Conservation (phyloP, 2,113 vertebrate species). For the Rhinichthys klamathensis region DNA sequence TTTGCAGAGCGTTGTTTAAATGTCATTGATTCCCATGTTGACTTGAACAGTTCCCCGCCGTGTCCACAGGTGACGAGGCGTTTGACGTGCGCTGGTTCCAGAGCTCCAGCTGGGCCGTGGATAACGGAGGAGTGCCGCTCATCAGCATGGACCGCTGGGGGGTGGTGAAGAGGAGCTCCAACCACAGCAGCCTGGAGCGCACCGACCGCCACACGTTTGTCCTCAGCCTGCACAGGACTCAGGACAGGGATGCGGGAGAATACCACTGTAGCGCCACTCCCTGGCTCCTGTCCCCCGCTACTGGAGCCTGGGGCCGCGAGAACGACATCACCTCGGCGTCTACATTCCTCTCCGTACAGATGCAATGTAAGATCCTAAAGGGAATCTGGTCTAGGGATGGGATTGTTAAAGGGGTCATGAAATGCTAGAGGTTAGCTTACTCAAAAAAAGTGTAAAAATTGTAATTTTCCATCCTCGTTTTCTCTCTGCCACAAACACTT, state of each 20-base stretch:
- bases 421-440: no score
- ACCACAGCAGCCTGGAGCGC: constrained; percentile 86
- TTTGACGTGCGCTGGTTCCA: constrained; percentile 92
- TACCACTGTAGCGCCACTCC: constrained; percentile 88
- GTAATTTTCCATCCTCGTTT: no score
- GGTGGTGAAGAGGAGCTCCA: constrained; percentile 78
- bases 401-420: not conserved
- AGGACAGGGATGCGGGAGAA: constrained; percentile 86
- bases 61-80: constrained; percentile 80
- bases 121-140: constrained; percentile 71
- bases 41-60: not conserved
- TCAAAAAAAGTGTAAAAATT: no score
- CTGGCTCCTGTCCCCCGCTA: constrained; percentile 82
- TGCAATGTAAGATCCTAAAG: constrained; percentile 81
- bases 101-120: constrained; percentile 70
- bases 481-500: no score
- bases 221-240: constrained; percentile 80
- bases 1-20: not conserved
- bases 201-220: constrained; percentile 78
- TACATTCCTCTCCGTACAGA: constrained; percentile 84
- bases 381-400: not conserved
- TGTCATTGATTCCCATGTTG: not conserved
- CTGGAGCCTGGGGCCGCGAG: constrained; percentile 84
- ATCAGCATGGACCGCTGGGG: constrained; percentile 84
- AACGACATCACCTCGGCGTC: constrained; percentile 78